Conservation (phyloP, 2,888 invertebrate species). For the Sinelater perroti region DNA sequence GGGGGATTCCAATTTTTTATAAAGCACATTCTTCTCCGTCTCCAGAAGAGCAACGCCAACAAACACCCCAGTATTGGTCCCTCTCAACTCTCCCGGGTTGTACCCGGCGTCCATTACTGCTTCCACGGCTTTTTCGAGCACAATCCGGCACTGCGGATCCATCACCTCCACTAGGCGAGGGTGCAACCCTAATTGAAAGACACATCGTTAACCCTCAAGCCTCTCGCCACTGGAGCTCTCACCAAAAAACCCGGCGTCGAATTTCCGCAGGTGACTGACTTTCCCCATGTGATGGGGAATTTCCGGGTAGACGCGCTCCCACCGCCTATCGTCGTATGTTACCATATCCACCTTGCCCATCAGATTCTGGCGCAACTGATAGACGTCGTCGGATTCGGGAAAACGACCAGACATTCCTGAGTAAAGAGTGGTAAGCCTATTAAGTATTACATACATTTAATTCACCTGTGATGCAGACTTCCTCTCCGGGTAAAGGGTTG, state of each 20-base stretch:
- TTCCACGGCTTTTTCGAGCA: slow-evolving; percentile 68
- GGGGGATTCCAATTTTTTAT: slow-evolving; percentile 44
- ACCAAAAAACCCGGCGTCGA: slow-evolving; percentile 66
- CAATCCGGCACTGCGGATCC: slow-evolving; percentile 66
- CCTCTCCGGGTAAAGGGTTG: slow-evolving; percentile 68
- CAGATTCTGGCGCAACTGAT: slow-evolving; percentile 74
- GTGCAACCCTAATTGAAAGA: slow-evolving; percentile 62
- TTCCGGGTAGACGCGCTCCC: slow-evolving; percentile 71
- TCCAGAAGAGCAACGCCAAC: slow-evolving; percentile 81
- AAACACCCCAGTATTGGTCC: slow-evolving; percentile 79
- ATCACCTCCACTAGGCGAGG: slow-evolving; percentile 70
- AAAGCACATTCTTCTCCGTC: slow-evolving; percentile 77
- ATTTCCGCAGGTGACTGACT: slow-evolving; percentile 63
- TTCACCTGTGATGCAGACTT: slow-evolving; percentile 71
- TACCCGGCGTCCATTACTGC: slow-evolving; percentile 68
- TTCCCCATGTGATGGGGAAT: slow-evolving; percentile 74
- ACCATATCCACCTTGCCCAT: slow-evolving; percentile 84
- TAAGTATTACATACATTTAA: no score
- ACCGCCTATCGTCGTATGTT: slow-evolving; percentile 79
- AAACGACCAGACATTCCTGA: slow-evolving; percentile 72
- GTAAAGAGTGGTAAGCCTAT: no score
- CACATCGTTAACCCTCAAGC: slow-evolving; percentile 1
- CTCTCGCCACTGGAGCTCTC: no score
- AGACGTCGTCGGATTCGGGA: slow-evolving; percentile 79
- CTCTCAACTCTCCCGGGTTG: slow-evolving; percentile 76